Base-by-base conservation (phyloP, 2,797 vertebrate genomes). In the Anomalospiza imberbis region DNA sequence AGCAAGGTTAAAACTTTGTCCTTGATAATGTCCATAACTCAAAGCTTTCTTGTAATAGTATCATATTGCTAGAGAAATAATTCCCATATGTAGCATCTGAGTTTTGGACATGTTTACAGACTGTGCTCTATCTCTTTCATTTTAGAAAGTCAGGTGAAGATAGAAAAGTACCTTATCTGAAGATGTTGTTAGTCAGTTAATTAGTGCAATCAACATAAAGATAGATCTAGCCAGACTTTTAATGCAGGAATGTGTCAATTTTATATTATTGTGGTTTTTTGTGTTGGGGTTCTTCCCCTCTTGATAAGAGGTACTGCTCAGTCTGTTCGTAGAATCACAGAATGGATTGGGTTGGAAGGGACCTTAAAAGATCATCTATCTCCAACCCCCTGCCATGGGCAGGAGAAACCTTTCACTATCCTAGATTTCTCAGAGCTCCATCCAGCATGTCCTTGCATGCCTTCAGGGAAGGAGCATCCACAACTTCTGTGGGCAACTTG, bases 181-280 rank as follows among this genome's bases (percentile, higher is more conserved):
- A 93, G 60, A n/a, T 71, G 34, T 48, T 85, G 67, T 73, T 91
- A 95, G 73, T 93, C 70, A 95, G 73, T 91, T 92, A 91, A 87
- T 95, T 95, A 93, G 21, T 77, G 10, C 9, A 70, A 36, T 81
- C 73, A 92, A 71, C 48, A 31, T 40, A 84, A 70, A 90, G 50
- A 38, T 42, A 67, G 83, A 61, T 51, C 44, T 63, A 61, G 53
- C 44, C 53, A 55, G 71, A 93, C 20, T 29, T 91, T 54, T 86
- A 76, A 32, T 80, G 68, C n/a, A 85, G 88, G 67, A 77, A 70
- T 47, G 4, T 51, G 66, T 45, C 13, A 17, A 18, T 61, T 81
- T 45, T 62, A 3, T 54, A 29, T 53, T 54, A n/a, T 26, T 19
- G 3, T 55, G 48, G 3, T 1, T 9, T 12, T 63, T 57, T 73